phyloP scores from a whole-genome alignment of 1,140 invertebrate genomes.

The Drosophila lacertosa region DNA sequence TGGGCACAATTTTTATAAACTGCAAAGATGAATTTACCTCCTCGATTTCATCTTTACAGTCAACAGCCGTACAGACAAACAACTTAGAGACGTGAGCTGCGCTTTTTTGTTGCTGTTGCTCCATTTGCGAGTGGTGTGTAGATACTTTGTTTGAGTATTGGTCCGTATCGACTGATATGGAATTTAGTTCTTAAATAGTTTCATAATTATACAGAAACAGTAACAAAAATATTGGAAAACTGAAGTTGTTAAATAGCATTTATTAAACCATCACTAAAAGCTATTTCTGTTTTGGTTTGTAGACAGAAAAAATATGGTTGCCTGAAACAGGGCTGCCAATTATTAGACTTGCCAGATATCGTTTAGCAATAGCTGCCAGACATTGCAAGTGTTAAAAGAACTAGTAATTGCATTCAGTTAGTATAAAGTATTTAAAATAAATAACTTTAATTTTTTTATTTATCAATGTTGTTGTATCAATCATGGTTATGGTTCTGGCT shows the following conservation, averaged over 20 bases:
- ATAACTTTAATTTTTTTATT: too few species aligned
- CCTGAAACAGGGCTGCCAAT: conserved; percentile 39
- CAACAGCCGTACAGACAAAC: conserved; percentile 75
- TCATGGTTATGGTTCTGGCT: too few species aligned
- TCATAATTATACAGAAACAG: conserved; percentile 41
- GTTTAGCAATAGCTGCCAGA: conserved; percentile 3
- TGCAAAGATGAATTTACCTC: conserved; percentile 55
- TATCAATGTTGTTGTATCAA: too few species aligned
- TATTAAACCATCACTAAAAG: conserved; percentile 32
- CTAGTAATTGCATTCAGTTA: not conserved
- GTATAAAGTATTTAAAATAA: too few species aligned
- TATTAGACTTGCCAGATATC: conserved; percentile 17
- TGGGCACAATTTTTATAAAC: not conserved
- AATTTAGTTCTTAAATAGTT: conserved; percentile 32
- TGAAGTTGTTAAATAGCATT: conserved; percentile 35
- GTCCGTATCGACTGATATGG: conserved; percentile 23
- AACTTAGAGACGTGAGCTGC: conserved; percentile 70
- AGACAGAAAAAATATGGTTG: conserved; percentile 64
- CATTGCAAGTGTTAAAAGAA: not conserved
- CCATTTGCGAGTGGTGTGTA: conserved; percentile 55
- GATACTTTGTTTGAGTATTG: conserved; percentile 33
- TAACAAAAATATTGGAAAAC: conserved; percentile 36
- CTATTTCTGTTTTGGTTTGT: conserved; percentile 57
- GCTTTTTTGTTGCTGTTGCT: conserved; percentile 72
- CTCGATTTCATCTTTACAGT: conserved; percentile 82